These are phyloP conservation scores for Tenthredo mesomela DNA, from an alignment of 2,888 invertebrate species.

Conservation along the genomic window DNA sequence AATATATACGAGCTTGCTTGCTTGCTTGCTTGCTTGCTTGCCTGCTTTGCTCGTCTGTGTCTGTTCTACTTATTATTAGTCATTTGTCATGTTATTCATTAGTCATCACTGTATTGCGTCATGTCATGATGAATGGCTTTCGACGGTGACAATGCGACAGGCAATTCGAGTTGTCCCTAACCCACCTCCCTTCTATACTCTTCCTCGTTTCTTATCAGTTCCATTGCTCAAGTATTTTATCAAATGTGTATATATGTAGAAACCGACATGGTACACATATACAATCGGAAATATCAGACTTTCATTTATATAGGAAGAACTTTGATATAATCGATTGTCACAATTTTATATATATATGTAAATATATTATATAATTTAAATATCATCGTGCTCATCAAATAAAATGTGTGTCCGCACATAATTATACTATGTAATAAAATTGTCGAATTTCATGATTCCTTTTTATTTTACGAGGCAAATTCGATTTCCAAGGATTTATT, in stretches of 20 bases:
- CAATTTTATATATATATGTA: too few relatives aligned
- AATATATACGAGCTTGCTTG: background rate
- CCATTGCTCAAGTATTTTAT: background rate
- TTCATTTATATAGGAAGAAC: background rate
- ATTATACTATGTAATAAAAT: too few relatives aligned
- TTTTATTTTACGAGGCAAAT: background rate
- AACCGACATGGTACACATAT: background rate
- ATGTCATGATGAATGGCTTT: background rate
- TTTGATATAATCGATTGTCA: background rate
- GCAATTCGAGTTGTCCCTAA: conserved; percentile 3
- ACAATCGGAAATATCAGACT: background rate
- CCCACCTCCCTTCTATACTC: background rate
- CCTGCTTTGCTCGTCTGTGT: too few relatives aligned
- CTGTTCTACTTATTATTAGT: conserved; percentile 3
- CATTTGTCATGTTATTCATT: background rate
- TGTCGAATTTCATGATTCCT: too few relatives aligned
- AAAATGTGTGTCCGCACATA: too few relatives aligned
- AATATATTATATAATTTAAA: too few relatives aligned
- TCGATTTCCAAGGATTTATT: background rate
- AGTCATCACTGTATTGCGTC: background rate
- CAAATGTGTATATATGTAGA: background rate
- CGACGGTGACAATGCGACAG: background rate
- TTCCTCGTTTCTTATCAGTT: background rate
- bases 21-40: background rate
- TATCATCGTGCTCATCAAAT: too few relatives aligned